phyloP scores from a whole-genome alignment of 2,113 vertebrate species.

The Pelmatolapia mariae region DNA sequence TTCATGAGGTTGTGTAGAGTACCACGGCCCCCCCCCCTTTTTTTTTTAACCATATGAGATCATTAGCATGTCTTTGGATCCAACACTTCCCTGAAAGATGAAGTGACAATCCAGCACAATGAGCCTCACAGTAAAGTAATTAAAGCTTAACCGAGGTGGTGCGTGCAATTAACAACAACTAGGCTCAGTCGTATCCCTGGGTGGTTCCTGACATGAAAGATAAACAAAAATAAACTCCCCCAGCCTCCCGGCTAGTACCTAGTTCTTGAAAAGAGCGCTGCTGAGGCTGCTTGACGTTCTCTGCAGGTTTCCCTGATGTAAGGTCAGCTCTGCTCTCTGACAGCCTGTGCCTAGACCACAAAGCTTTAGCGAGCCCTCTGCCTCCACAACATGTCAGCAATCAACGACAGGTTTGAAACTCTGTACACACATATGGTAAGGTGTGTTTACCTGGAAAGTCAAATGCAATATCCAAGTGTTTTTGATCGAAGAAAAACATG shows the following conservation, averaged over 20 bases:
- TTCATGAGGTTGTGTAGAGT: not conserved
- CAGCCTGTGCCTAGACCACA: slow-evolving; percentile 13
- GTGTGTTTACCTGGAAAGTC: not conserved
- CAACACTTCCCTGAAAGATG: not conserved
- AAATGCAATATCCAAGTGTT: not conserved
- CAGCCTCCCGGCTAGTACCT: not conserved
- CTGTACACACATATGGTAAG: not conserved
- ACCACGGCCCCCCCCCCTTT: fast-evolving
- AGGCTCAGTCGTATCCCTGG: not conserved
- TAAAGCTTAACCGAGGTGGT: not conserved
- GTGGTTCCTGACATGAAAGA: slow-evolving; percentile 7
- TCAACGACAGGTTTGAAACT: not conserved
- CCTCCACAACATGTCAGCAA: not conserved
- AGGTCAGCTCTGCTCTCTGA: slow-evolving; percentile 3
- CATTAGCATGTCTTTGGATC: slow-evolving; percentile 38
- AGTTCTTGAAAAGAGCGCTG: not conserved
- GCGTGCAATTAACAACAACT: slow-evolving; percentile 22
- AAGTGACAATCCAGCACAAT: not conserved
- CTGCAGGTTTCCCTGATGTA: slow-evolving; percentile 3
- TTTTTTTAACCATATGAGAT: not conserved
- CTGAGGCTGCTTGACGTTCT: slow-evolving; percentile 7
- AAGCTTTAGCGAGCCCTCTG: not conserved
- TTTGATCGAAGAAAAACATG: not conserved
- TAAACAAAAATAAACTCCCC: slow-evolving; percentile 4
- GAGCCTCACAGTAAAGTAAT: not conserved